Evolutionary conservation across 2,113 vertebrate genomes (phyloP), one percentile per base, ranked within the genome.

Genomic region (Pomatorhinus ruficollis): DNA sequence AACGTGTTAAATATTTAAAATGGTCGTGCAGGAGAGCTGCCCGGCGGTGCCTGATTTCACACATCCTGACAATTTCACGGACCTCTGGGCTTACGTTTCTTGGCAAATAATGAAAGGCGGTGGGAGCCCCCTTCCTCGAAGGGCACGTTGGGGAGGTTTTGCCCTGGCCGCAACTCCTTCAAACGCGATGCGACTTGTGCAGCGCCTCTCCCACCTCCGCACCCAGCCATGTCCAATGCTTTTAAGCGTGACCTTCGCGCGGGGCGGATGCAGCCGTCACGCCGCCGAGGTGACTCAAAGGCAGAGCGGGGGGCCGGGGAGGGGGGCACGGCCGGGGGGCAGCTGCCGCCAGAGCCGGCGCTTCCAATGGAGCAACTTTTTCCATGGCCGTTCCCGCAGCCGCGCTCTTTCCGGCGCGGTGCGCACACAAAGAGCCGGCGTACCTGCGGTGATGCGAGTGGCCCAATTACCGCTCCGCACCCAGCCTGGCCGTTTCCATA

Each of bases 401-500:
- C 70, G 45, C 10, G 30, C 61, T 82, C 44, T 47, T 30, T 30
- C 59, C 50, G 14, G 82, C 42, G 22, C 2, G 81, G 24, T 4
- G 84, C 92, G 84, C 92, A 81, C 94, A 88, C 93, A 88, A 89
- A 97, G 98, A 98, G 95, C 87, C 94, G 96, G 91, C 97, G 54
- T 98, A 98, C 98, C 98, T 99, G 98, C 97, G 93, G 96, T 90
- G 97, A 94, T 96, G 98, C 97, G 95, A 97, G 97, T 93, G 98
- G 98, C 98, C 98, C 99, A 98, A 98, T 99, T 98, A 99, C 98
- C 98, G 98, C 98, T 98, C 98, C 97, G 98, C 98, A 98, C 98
- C 98, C 98, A 96, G 97, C 98, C 98, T 97, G 98, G 87, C 98
- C 89, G 99, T 99, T 99, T 98, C 99, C 99, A 99, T 99, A 99